Conservation (phyloP, 2,888 invertebrate species). For the Oscheius sp. region DNA sequence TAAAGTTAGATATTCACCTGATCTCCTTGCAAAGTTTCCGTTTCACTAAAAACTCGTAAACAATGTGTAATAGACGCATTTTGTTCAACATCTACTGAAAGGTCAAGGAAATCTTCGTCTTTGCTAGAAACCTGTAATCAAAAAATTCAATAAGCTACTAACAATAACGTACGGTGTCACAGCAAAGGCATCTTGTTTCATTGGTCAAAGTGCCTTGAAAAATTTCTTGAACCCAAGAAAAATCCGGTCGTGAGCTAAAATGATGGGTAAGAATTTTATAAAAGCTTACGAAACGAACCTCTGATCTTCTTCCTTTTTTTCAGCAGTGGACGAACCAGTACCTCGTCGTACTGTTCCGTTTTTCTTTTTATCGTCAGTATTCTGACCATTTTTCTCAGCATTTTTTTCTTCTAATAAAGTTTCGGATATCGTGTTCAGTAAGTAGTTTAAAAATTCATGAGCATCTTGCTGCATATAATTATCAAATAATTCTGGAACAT, state of each 20-base stretch:
- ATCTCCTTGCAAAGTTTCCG: conserved; percentile 97
- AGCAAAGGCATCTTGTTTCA: conserved; percentile 98
- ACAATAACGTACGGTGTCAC: conserved; percentile 86
- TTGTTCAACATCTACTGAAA: conserved; percentile 99
- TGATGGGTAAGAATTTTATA: neutral
- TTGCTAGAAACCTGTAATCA: conserved; percentile 85
- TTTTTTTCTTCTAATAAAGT: conserved; percentile 80
- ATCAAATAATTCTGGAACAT: conserved; percentile 90
- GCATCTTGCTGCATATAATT: conserved; percentile 98
- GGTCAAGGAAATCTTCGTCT: conserved; percentile 97
- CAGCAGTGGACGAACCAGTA: conserved; percentile 40
- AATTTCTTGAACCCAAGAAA: conserved; percentile 98
- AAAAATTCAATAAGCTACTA: neutral
- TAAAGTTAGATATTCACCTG: conserved; percentile 77
- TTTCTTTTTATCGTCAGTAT: conserved; percentile 27
- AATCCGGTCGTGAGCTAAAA: conserved; percentile 78
- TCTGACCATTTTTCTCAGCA: conserved; percentile 36
- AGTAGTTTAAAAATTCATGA: conserved; percentile 98
- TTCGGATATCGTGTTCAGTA: conserved; percentile 98
- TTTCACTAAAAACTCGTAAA: conserved; percentile 85
- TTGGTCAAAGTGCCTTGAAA: conserved; percentile 99
- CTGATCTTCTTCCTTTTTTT: conserved; percentile 22
- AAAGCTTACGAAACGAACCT: neutral
- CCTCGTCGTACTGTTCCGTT: conserved; percentile 51
- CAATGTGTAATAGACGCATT: conserved; percentile 99